Evolutionary conservation across 2,113 vertebrate genomes (phyloP).

Genomic region (Epinephelus cyanopodus): DNA sequence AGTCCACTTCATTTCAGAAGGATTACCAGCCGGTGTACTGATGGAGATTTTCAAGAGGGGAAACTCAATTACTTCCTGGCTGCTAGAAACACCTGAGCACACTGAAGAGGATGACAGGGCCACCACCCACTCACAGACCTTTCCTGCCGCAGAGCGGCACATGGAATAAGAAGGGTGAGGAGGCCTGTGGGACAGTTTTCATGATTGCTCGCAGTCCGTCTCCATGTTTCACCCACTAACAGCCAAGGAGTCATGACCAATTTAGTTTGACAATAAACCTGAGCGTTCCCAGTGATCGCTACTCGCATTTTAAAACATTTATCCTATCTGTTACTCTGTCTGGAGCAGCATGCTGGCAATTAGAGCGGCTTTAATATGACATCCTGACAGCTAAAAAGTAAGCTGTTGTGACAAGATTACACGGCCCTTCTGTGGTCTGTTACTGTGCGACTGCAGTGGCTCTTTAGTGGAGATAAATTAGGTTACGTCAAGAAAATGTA

Average conservation of each 20-base stretch:
- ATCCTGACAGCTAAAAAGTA: constrained; percentile 4
- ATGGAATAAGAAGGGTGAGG: constrained; percentile 18
- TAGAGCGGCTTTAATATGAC: constrained; percentile 33
- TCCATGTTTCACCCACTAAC: constrained; percentile 20
- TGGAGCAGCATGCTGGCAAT: constrained; percentile 26
- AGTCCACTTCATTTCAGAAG: constrained; percentile 72
- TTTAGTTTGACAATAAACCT: constrained; percentile 35
- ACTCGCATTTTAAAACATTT: constrained; percentile 39
- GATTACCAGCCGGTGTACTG: constrained; percentile 73
- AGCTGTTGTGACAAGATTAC: constrained; percentile 25
- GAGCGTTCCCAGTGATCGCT: constrained; percentile 1
- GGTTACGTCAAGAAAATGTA: neutral
- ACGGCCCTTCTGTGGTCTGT: constrained; percentile 1
- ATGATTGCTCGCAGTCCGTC: constrained; percentile 19
- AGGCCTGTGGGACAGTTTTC: constrained; percentile 40
- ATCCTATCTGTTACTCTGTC: constrained; percentile 15
- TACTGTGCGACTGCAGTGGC: neutral
- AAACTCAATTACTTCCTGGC: constrained; percentile 80
- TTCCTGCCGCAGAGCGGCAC: constrained; percentile 38
- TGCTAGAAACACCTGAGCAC: constrained; percentile 81
- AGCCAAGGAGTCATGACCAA: constrained; percentile 25
- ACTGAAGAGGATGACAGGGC: constrained; percentile 58
- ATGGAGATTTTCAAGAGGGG: constrained; percentile 66
- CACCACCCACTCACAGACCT: constrained; percentile 61
- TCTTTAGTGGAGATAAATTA: neutral